phyloP scores from a whole-genome alignment of 1,140 invertebrate genomes.

The Achroia grisella region DNA sequence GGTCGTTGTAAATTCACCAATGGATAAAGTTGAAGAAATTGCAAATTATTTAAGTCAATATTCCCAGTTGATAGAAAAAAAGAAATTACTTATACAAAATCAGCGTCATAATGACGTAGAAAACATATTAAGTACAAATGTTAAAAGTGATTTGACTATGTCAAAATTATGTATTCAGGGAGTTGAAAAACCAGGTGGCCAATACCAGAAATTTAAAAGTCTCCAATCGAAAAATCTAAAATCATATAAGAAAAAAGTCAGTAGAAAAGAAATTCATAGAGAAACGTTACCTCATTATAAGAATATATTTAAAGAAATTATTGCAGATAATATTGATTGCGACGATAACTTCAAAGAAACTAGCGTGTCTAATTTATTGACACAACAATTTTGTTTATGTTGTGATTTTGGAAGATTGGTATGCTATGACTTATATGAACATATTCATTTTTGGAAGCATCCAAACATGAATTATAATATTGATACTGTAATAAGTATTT shows the following conservation, averaged over 20 bases:
- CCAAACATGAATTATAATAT: constrained; percentile 11
- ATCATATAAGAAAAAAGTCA: constrained; percentile 20
- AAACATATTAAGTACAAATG: background rate
- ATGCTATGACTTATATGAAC: constrained; percentile 34
- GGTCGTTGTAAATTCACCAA: background rate
- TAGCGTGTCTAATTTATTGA: background rate
- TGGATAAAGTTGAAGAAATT: constrained; percentile 18
- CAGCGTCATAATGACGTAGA: too few species aligned
- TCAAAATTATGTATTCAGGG: constrained; percentile 55
- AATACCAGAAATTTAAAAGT: background rate
- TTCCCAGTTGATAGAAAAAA: background rate
- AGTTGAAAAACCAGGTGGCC: constrained; percentile 66
- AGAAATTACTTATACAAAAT: too few species aligned
- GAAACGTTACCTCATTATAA: background rate
- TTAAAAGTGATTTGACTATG: constrained; percentile 8
- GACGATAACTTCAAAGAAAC: too few species aligned
- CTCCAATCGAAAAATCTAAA: constrained; percentile 5
- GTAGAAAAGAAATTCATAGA: constrained; percentile 13
- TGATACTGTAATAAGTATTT: constrained; percentile 35
- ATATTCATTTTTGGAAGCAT: constrained; percentile 42
- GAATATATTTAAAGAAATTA: too few species aligned
- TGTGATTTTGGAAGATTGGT: constrained; percentile 43
- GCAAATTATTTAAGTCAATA: constrained; percentile 14
- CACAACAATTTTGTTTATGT: constrained; percentile 43
- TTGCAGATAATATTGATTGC: too few species aligned